These are phyloP conservation scores for Apis cerana DNA, from an alignment of 1,140 invertebrate genomes.

Conservation along the genomic window DNA sequence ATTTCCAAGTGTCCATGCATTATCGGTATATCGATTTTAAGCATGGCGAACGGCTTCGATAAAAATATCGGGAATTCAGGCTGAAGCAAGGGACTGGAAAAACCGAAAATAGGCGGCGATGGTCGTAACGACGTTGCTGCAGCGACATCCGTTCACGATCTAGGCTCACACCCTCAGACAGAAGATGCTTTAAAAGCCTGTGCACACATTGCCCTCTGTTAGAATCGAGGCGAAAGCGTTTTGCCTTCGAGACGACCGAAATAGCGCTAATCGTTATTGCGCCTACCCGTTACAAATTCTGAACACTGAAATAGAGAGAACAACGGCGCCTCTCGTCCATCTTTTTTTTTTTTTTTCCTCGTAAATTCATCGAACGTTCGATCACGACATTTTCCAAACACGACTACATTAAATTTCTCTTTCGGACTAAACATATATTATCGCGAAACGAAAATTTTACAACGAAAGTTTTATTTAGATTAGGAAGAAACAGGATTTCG, in stretches of 20 bases:
- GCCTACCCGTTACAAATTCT: not conserved
- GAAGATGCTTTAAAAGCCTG: constrained; percentile 6
- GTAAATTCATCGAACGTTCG: not conserved
- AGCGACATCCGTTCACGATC: constrained; percentile 38
- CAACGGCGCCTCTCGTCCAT: not conserved
- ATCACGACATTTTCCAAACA: too few relatives aligned
- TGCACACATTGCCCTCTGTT: constrained; percentile 22
- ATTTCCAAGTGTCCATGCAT: constrained; percentile 37
- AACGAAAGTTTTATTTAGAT: too few relatives aligned
- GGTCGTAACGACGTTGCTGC: constrained; percentile 35
- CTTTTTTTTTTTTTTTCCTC: not conserved
- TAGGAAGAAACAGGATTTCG: too few relatives aligned
- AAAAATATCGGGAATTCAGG: constrained; percentile 59
- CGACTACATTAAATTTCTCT: too few relatives aligned
- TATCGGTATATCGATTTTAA: constrained; percentile 57
- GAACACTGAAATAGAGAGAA: not conserved
- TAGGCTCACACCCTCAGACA: constrained; percentile 26
- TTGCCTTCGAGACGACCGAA: constrained; percentile 1
- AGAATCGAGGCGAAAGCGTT: not conserved
- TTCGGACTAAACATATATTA: too few relatives aligned
- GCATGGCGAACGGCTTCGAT: constrained; percentile 46
- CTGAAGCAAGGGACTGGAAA: constrained; percentile 47
- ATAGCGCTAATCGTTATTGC: constrained; percentile 23
- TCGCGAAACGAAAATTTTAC: too few relatives aligned
- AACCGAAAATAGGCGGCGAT: constrained; percentile 50